Percentiles rank a stretch among this genome's conserved stretches.
phyloP scores from a whole-genome alignment of 1,140 invertebrate species.

The Kradibia gibbosae region DNA sequence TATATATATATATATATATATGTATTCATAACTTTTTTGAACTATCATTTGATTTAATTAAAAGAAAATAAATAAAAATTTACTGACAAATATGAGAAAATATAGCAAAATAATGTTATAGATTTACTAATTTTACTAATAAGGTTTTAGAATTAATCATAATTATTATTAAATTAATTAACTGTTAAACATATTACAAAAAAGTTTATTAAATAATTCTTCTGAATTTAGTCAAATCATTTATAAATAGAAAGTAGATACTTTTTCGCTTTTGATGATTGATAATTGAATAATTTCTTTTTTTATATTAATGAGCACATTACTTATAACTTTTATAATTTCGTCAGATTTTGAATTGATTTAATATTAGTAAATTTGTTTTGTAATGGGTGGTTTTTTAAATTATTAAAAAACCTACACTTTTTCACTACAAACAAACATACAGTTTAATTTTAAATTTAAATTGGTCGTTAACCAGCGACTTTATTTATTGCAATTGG shows the following conservation, averaged over 20 bases:
- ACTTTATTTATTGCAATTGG: slow-evolving; percentile 21
- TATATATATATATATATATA: neutral
- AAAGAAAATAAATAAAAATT: too few relatives aligned
- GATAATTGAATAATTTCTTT: neutral
- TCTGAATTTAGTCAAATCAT: neutral
- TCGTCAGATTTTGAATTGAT: slow-evolving; percentile 2
- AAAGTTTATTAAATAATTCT: neutral
- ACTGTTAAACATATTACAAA: neutral
- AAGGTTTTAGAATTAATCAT: neutral
- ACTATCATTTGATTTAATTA: neutral
- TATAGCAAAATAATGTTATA: neutral
- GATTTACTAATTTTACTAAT: neutral
- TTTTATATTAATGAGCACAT: neutral
- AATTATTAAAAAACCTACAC: slow-evolving; percentile 17
- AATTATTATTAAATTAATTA: neutral
- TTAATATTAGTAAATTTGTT: neutral
- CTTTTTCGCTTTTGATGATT: neutral
- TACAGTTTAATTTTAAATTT: slow-evolving; percentile 33
- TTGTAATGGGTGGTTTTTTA: slow-evolving; percentile 3
- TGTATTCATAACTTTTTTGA: neutral
- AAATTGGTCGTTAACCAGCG: slow-evolving; percentile 12
- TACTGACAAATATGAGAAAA: neutral
- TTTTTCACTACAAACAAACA: slow-evolving; percentile 35
- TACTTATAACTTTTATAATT: neutral
- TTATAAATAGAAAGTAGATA: slow-evolving; percentile 16